A percentile compares a stretch with the other conserved stretches of the same genome.
Conservation (phyloP, 2,797 vertebrate species). For the Dicrostonyx torquatus region DNA sequence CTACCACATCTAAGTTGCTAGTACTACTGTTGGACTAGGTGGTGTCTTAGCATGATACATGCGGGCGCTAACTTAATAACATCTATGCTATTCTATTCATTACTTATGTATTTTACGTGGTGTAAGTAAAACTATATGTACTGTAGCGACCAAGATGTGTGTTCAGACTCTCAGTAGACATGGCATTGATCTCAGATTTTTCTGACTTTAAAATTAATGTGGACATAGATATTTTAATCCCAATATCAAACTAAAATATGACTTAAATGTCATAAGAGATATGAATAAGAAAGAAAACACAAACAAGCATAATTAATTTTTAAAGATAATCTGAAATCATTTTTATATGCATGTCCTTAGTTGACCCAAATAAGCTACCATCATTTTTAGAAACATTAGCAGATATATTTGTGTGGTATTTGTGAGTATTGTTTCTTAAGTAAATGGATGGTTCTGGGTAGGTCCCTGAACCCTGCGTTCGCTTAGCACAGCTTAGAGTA, state of each 20-base stretch:
- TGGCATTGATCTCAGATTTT: background rate
- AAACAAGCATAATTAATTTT: background rate
- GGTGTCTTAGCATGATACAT: slow-evolving; percentile 16
- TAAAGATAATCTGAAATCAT: slow-evolving; percentile 26
- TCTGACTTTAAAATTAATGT: slow-evolving; percentile 34
- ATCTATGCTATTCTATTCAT: background rate
- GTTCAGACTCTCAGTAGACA: background rate
- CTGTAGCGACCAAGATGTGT: background rate
- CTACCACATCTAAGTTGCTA: background rate
- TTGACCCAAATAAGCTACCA: slow-evolving; percentile 13
- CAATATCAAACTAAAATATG: slow-evolving; percentile 34
- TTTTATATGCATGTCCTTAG: background rate
- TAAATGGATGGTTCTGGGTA: background rate
- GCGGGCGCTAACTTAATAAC: background rate
- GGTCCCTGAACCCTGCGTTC: background rate
- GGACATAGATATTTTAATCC: background rate
- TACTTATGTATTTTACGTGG: background rate
- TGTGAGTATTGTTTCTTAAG: background rate
- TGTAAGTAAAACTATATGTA: background rate
- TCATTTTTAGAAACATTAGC: slow-evolving; percentile 17
- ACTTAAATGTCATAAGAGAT: background rate
- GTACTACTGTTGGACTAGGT: background rate
- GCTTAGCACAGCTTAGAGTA: background rate
- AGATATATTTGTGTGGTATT: slow-evolving; percentile 7
- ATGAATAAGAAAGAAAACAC: background rate